Evolutionary conservation across 2,797 vertebrate genomes (phyloP).

Genomic region (Micrastur ruficollis): DNA sequence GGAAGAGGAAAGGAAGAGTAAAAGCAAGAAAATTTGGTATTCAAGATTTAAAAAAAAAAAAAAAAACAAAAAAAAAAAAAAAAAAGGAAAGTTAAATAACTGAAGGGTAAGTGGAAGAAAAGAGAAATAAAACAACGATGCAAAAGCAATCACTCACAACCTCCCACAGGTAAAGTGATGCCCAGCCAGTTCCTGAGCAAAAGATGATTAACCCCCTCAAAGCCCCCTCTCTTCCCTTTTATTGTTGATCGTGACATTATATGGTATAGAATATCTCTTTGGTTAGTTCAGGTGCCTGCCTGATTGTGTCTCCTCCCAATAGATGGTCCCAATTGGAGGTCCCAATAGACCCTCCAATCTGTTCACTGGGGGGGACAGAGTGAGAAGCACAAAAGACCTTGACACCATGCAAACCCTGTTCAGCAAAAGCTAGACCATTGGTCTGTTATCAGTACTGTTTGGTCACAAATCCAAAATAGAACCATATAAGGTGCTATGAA

Average conservation of each 20-base stretch:
- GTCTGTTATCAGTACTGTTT: neutral
- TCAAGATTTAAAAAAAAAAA: neutral
- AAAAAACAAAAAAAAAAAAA: too few species aligned
- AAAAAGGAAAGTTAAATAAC: neutral
- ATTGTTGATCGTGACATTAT: neutral
- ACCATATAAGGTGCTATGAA: neutral
- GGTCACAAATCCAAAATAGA: neutral
- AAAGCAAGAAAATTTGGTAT: neutral
- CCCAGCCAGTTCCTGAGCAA: neutral
- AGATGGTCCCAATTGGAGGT: too few species aligned
- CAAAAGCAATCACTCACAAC: neutral
- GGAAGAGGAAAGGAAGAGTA: neutral
- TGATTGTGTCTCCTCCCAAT: neutral
- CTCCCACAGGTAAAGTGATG: fast-evolving
- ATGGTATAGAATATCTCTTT: neutral
- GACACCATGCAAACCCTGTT: neutral
- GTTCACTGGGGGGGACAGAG: neutral
- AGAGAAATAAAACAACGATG: neutral
- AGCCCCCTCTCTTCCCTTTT: neutral
- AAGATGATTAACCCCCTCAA: neutral
- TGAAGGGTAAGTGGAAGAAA: neutral
- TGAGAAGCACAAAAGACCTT: neutral
- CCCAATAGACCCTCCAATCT: fast-evolving
- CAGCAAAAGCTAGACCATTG: neutral
- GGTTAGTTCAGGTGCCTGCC: neutral